Conservation (phyloP, 2,797 vertebrate genomes). For the Tiaroga cobitis region DNA sequence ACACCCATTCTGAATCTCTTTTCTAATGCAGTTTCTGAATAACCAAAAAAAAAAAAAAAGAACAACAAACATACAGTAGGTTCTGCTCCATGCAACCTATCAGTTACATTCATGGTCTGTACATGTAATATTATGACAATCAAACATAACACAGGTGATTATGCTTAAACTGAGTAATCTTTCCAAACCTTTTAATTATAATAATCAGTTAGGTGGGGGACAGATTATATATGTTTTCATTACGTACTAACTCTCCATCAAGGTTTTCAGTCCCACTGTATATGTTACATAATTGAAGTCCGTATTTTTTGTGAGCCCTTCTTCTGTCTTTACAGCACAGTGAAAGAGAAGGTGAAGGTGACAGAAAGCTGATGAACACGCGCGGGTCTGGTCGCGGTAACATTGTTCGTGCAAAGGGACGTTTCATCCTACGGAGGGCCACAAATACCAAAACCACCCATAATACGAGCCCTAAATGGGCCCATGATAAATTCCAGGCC, state of each 20-base stretch:
- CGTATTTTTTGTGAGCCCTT: constrained; percentile 27
- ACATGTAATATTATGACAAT: not conserved
- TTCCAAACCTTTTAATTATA: not conserved
- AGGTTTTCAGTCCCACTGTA: not conserved
- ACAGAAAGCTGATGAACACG: constrained; percentile 81
- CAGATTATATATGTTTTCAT: not conserved
- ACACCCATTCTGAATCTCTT: not conserved
- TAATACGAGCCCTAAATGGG: constrained; percentile 88
- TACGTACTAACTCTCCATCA: not conserved
- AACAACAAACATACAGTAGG: not conserved
- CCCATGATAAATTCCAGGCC: constrained; percentile 89
- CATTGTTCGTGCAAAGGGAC: constrained; percentile 82
- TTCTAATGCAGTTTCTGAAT: not conserved
- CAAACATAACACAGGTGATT: not conserved
- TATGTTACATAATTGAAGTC: not conserved
- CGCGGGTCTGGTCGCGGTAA: constrained; percentile 84
- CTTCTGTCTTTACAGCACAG: constrained; percentile 81
- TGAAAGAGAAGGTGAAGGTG: constrained; percentile 85
- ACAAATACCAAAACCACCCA: constrained; percentile 51
- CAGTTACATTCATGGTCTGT: not conserved
- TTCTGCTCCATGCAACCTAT: not conserved
- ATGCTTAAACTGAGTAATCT: not conserved
- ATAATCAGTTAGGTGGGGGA: not conserved
- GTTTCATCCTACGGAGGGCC: constrained; percentile 87
- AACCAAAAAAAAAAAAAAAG: not conserved